These are phyloP conservation scores for Deilephila elpenor DNA, from an alignment of 2,888 invertebrate species.

Conservation along the genomic window DNA sequence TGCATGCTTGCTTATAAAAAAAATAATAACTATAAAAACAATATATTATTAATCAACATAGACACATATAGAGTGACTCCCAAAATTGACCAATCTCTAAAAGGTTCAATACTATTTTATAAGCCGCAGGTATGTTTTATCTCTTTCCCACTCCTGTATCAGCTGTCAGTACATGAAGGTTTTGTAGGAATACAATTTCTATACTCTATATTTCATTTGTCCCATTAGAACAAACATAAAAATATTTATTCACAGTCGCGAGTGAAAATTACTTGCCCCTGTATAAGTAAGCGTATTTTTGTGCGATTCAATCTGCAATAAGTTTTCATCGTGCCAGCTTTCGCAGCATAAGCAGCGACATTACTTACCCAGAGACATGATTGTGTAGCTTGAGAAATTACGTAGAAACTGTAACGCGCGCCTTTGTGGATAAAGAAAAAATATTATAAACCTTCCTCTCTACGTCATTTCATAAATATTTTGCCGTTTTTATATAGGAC, in stretches of 20 bases:
- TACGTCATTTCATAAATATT: neutral
- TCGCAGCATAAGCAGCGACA: constrained; percentile 51
- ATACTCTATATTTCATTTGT: too few relatives aligned
- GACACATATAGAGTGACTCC: too few relatives aligned
- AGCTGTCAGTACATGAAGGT: too few relatives aligned
- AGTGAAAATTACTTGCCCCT: constrained; percentile 33
- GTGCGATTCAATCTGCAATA: constrained; percentile 68
- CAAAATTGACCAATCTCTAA: too few relatives aligned
- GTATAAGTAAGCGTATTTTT: constrained; percentile 50
- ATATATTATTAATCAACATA: too few relatives aligned
- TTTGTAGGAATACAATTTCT: too few relatives aligned
- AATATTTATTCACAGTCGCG: neutral
- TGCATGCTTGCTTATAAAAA: too few relatives aligned
- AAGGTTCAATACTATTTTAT: too few relatives aligned
- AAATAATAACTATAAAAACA: too few relatives aligned
- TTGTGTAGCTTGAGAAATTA: constrained; percentile 39
- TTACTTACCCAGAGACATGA: constrained; percentile 54
- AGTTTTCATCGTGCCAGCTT: constrained; percentile 61
- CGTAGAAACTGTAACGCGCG: constrained; percentile 25
- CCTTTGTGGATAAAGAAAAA: neutral
- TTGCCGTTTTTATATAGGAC: neutral
- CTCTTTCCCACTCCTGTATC: too few relatives aligned
- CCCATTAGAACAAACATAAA: neutral
- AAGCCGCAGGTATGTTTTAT: too few relatives aligned
- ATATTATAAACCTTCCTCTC: neutral